A percentile compares a stretch with the other conserved stretches of the same genome.
phyloP scores from a whole-genome alignment of 2,113 vertebrate genomes.

The Mohoua ochrocephala region DNA sequence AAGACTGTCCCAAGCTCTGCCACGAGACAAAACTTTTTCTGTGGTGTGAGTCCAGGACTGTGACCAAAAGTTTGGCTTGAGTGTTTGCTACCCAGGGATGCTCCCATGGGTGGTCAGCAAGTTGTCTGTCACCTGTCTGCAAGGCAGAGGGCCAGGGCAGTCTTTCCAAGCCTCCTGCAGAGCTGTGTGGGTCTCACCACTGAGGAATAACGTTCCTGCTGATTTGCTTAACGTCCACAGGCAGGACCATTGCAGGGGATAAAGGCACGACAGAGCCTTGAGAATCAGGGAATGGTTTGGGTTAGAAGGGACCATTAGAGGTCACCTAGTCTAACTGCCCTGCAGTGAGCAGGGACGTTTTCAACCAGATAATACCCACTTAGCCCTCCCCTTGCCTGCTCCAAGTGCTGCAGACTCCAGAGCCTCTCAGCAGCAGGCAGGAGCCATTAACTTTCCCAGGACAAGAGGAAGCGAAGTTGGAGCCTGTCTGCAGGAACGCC shows the following conservation, averaged over 20 bases:
- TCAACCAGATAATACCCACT: not conserved
- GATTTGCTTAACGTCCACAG: not conserved
- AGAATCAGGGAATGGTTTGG: not conserved
- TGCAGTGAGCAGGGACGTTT: not conserved
- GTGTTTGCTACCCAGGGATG: not conserved
- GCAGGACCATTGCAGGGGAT: too few species aligned
- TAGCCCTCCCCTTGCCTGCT: not conserved
- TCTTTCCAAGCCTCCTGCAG: not conserved
- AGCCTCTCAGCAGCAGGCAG: not conserved
- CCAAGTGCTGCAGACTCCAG: not conserved
- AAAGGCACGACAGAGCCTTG: not conserved
- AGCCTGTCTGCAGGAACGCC: not conserved
- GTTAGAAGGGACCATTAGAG: not conserved
- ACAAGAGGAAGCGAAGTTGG: not conserved
- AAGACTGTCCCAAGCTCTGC: not conserved
- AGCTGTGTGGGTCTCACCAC: not conserved
- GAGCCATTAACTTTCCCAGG: not conserved
- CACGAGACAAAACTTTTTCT: not conserved
- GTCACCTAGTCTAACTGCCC: not conserved
- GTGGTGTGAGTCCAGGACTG: accelerated
- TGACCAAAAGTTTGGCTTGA: not conserved
- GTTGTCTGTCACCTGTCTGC: not conserved
- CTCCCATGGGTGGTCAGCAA: not conserved
- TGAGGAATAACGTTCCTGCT: not conserved
- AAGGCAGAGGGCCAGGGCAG: not conserved